Evolutionary conservation across 2,797 vertebrate genomes (phyloP).

Genomic region (Naso thynnoides): DNA sequence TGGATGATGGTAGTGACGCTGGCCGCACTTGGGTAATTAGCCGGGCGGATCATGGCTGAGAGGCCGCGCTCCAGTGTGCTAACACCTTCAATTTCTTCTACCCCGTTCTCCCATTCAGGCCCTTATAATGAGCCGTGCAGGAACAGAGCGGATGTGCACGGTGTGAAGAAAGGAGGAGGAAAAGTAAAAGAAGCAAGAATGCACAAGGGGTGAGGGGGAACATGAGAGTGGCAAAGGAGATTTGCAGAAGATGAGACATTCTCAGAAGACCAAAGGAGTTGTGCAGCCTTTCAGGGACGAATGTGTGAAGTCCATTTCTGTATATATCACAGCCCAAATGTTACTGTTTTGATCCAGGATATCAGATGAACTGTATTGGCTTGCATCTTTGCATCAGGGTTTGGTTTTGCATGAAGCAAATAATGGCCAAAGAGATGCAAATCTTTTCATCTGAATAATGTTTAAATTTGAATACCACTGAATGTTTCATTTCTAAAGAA

Average conservation of each 20-base stretch:
- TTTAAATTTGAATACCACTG: background rate
- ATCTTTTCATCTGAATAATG: background rate
- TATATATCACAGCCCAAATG: slow-evolving; percentile 58
- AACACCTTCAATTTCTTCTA: slow-evolving; percentile 68
- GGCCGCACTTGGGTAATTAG: slow-evolving; percentile 77
- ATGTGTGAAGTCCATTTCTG: slow-evolving; percentile 51
- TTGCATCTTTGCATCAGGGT: slow-evolving; percentile 27
- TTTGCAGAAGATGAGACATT: slow-evolving; percentile 60
- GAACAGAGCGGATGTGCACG: slow-evolving; percentile 28
- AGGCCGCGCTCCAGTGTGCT: slow-evolving; percentile 58
- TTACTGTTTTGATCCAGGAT: slow-evolving; percentile 53
- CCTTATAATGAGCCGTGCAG: slow-evolving; percentile 62
- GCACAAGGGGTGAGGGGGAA: slow-evolving; percentile 35
- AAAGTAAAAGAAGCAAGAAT: slow-evolving; percentile 35
- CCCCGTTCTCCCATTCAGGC: slow-evolving; percentile 42
- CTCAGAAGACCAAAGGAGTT: slow-evolving; percentile 61
- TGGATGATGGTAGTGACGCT: slow-evolving; percentile 1
- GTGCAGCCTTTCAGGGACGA: slow-evolving; percentile 49
- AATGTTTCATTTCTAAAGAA: background rate
- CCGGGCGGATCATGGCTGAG: slow-evolving; percentile 73
- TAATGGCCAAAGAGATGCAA: background rate
- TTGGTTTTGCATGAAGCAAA: slow-evolving; percentile 11
- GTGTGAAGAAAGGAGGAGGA: slow-evolving; percentile 15
- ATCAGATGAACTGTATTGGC: slow-evolving; percentile 37
- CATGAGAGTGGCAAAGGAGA: slow-evolving; percentile 44